These are phyloP conservation scores for Aphis craccivora DNA, from an alignment of 1,140 invertebrate genomes.

Conservation along the genomic window DNA sequence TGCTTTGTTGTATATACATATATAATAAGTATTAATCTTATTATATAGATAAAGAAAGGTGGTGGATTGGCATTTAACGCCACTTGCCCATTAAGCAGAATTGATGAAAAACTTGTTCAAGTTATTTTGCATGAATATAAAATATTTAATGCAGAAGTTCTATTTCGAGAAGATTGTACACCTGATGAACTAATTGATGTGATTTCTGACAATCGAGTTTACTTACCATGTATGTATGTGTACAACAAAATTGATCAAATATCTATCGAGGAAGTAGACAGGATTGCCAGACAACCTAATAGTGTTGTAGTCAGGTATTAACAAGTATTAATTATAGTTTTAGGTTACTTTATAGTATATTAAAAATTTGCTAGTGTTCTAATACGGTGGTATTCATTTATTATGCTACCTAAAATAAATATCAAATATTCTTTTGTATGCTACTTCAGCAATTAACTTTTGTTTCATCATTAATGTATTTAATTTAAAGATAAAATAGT, in stretches of 20 bases:
- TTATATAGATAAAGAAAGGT: slow-evolving; percentile 86
- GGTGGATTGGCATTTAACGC: slow-evolving; percentile 99
- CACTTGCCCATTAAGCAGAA: slow-evolving; percentile 90
- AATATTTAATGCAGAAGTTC: slow-evolving; percentile 97
- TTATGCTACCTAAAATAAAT: neutral
- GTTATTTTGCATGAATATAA: slow-evolving; percentile 99
- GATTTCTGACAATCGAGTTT: slow-evolving; percentile 96
- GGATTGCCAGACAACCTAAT: slow-evolving; percentile 88
- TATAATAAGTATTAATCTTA: neutral
- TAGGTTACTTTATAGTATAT: neutral
- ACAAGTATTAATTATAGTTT: slow-evolving; percentile 70
- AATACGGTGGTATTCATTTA: neutral
- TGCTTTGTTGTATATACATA: neutral
- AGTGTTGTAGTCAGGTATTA: slow-evolving; percentile 92
- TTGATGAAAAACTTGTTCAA: slow-evolving; percentile 98
- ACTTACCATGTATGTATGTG: slow-evolving; percentile 96
- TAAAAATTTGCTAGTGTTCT: neutral
- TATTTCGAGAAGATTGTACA: slow-evolving; percentile 95
- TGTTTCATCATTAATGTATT: too few relatives aligned
- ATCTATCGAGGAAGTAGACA: slow-evolving; percentile 97
- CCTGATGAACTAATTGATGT: slow-evolving; percentile 99
- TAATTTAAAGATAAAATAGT: too few relatives aligned
- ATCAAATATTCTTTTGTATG: neutral
- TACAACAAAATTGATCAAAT: slow-evolving; percentile 99
- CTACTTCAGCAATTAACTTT: too few relatives aligned